Conservation (phyloP, 2,797 vertebrate genomes). For the Strix occidentalis region DNA sequence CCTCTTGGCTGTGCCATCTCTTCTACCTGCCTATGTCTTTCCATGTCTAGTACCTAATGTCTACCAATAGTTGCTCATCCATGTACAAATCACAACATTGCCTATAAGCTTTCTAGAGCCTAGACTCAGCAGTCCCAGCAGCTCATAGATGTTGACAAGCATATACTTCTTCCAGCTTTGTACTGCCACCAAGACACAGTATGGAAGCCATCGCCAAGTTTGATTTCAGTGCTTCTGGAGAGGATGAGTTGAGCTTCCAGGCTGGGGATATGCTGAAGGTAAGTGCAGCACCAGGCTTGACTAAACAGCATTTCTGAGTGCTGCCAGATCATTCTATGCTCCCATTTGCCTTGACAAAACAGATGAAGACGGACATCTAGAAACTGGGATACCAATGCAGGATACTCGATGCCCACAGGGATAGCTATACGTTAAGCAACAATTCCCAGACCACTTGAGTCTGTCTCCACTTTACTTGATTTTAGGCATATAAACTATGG, state of each 20-base stretch:
- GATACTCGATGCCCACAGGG: not conserved
- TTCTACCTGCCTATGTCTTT: not conserved
- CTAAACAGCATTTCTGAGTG: not conserved
- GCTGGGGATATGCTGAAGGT: constrained; percentile 92
- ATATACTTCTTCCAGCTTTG: constrained; percentile 52
- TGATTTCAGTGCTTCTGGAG: constrained; percentile 85
- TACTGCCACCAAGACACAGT: not conserved
- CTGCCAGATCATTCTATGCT: not conserved
- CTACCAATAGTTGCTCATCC: not conserved
- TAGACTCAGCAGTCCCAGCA: not conserved
- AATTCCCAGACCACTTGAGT: not conserved
- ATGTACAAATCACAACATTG: not conserved
- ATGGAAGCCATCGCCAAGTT: constrained; percentile 94
- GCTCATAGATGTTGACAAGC: not conserved
- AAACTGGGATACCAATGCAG: not conserved
- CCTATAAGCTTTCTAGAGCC: not conserved
- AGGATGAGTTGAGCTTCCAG: constrained; percentile 91
- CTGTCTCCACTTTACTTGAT: not conserved
- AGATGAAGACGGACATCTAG: not conserved
- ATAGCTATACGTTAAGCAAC: not conserved
- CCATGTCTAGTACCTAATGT: not conserved
- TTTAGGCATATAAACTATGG: not conserved
- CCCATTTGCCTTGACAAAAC: not conserved
- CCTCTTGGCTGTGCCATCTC: not conserved
- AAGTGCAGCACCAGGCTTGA: not conserved